A percentile compares a stretch with the other conserved stretches of the same genome.
phyloP scores from a whole-genome alignment of 2,113 vertebrate genomes.

The Oreochromis niloticus region DNA sequence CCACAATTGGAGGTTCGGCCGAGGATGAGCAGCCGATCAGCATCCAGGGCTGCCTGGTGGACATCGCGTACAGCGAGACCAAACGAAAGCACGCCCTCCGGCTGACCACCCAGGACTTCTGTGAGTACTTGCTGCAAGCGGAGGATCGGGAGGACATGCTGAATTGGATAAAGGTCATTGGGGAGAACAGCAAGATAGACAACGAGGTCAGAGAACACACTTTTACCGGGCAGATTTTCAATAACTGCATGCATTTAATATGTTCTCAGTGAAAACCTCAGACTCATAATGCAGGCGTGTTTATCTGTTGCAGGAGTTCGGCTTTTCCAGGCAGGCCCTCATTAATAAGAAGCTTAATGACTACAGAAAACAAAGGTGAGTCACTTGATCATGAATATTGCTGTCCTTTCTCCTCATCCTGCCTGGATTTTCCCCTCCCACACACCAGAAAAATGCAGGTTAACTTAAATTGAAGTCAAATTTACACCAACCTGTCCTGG shows the following conservation, averaged over 20 bases:
- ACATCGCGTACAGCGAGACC: conserved; percentile 98
- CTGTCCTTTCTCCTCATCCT: not conserved
- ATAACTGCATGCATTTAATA: rapidly evolving
- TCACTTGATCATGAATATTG: not conserved
- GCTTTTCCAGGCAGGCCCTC: conserved; percentile 91
- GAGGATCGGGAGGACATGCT: conserved; percentile 98
- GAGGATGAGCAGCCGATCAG: conserved; percentile 94
- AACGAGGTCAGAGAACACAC: conserved; percentile 82
- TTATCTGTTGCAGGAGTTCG: conserved; percentile 80
- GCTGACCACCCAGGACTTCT: conserved; percentile 98
- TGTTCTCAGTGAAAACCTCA: not conserved
- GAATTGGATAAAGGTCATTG: conserved; percentile 93
- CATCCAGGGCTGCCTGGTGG: conserved; percentile 94
- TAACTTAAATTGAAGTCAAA: not conserved
- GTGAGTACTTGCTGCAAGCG: conserved; percentile 98
- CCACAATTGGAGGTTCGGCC: conserved; percentile 53
- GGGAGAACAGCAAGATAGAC: conserved; percentile 93
- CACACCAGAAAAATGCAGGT: not conserved
- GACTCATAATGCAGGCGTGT: not conserved
- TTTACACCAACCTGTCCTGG: not conserved
- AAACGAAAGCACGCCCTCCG: conserved; percentile 94
- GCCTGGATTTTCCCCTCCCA: not conserved
- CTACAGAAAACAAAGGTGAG: conserved; percentile 85
- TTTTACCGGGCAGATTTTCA: not conserved
- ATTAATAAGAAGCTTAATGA: conserved; percentile 97